These are phyloP conservation scores for Sturmia bella DNA, from an alignment of 2,888 invertebrate genomes.

Conservation along the genomic window DNA sequence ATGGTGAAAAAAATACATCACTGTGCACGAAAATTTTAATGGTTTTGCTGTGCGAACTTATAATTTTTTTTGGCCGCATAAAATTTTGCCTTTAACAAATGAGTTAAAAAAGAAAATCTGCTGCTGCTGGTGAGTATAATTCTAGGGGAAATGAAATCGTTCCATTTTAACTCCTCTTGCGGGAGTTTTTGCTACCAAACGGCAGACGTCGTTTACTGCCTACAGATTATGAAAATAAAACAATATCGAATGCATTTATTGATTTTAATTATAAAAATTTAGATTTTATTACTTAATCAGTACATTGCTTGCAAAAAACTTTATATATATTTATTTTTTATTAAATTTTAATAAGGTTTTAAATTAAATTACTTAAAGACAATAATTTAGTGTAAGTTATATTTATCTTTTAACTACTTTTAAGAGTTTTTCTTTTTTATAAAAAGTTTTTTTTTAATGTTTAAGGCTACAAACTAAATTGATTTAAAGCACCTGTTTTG, in stretches of 20 bases:
- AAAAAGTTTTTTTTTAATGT: slow-evolving; percentile 15
- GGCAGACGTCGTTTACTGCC: too few relatives aligned
- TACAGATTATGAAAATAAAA: slow-evolving; percentile 24
- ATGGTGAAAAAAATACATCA: too few relatives aligned
- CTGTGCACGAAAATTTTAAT: too few relatives aligned
- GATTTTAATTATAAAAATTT: slow-evolving; percentile 72
- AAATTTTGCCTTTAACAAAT: too few relatives aligned
- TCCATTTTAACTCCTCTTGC: too few relatives aligned
- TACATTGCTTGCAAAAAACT: slow-evolving; percentile 77
- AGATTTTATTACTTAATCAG: slow-evolving; percentile 78
- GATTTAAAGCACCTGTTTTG: slow-evolving; percentile 61
- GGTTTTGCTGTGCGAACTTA: too few relatives aligned
- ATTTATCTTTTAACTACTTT: slow-evolving; percentile 53
- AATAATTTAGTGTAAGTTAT: slow-evolving; percentile 58
- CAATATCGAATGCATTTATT: slow-evolving; percentile 62
- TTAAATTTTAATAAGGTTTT: slow-evolving; percentile 14
- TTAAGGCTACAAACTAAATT: slow-evolving; percentile 46
- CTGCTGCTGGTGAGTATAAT: too few relatives aligned
- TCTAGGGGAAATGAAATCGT: too few relatives aligned
- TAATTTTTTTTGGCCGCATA: too few relatives aligned
- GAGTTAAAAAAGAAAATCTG: too few relatives aligned
- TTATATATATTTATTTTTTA: slow-evolving; percentile 42
- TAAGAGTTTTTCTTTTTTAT: slow-evolving; percentile 5
- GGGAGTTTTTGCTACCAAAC: too few relatives aligned
- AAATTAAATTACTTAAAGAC: slow-evolving; percentile 72